Evolutionary conservation across 2,797 vertebrate species (phyloP), one percentile per base, ranked within the genome.

Genomic region (Propithecus deckenii): DNA sequence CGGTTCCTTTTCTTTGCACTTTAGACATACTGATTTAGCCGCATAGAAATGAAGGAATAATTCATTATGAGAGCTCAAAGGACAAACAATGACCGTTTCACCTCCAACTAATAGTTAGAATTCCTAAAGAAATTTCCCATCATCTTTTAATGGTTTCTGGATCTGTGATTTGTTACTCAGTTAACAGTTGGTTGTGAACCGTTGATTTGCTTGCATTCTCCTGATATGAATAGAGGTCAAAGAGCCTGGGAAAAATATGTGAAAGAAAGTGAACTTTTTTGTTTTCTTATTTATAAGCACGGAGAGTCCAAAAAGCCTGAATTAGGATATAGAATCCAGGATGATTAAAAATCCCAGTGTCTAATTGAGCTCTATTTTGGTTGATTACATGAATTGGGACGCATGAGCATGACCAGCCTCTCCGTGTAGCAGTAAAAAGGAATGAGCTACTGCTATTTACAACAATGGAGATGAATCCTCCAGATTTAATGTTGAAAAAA

Each of bases 131-230:
- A 93, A 57, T 41, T 83, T 74, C 30, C 7, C 28, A 67, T 91
- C 18, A 75, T 80, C 85, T 93, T 79, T 76, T 25, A 20, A 76
- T 88, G n/a, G 12, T 95, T 95, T 95, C 84, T 71, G 23, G 23
- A 46, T 63, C 23, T 57, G 14, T 75, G 52, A 41, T 92, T 57
- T 91, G 20, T 92, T 50, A 52, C 32, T 86, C 32, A n/a, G 4
- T 87, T 43, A 92, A 48, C 30, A 38, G 32, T 63, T 38, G 38
- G 23, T 46, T 25, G 38, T 28, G 5, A 43, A 63, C 32, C 71
- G 20, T 91, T 95, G 57, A 92, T 65, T 83, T 22, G 61, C 75
- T 80, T 63, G 9, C 15, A 86, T 89, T 95, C 84, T 89, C 59
- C 71, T 63, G 50, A 46, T 30, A 57, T 72, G 38, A 57, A 35